Base-by-base conservation (phyloP, 2,113 vertebrate genomes). In the Takifugu bimaculatus region DNA sequence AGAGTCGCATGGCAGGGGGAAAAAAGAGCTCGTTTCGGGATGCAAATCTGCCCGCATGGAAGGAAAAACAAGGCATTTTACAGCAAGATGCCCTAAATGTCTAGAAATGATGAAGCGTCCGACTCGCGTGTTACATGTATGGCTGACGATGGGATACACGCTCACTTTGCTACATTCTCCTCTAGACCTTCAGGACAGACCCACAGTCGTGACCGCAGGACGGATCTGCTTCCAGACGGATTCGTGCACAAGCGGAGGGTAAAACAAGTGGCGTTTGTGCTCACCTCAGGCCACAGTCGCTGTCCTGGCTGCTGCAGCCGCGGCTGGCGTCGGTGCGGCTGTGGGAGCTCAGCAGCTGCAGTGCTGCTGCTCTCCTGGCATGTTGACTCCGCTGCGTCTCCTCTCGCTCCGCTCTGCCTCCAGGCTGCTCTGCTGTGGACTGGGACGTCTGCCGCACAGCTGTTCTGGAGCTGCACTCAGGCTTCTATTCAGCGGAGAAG, bases 401-500 rank as follows among this genome's bases (percentile, higher is more conserved):
- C 81, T 72, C 63, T 72, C 78, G 76, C 68, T 71, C 60, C 72
- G 71, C 68, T 78, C 74, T 79, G 83, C 77, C 84, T 78, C 47
- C 13, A 68, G 68, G 84, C 74, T 77, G 39, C 76, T 61, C 81
- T 85, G 61, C 77, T 85, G 78, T 79, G 58, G 75, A 79, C 79
- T 84, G 83, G 78, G 85, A 89, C 47, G 88, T 90, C 87, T 89
- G 87, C 85, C 59, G 80, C 85, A 91, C 90, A 91, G 90, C 89
- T 91, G 90, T 90, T 90, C 89, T 65, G 80, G 88, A 86, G 87
- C 85, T 80, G 84, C 87, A 84, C 83, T 82, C 68, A 48, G 60
- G 74, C 74, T 77, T 72, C 80, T 79, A 79, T 86, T 89, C 80
- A 81, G 60, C 64, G 77, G 68, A 80, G 66, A 82, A 82, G 79